These are phyloP conservation scores for Dynastes hyllus DNA, from an alignment of 2,888 invertebrate species.

Conservation along the genomic window DNA sequence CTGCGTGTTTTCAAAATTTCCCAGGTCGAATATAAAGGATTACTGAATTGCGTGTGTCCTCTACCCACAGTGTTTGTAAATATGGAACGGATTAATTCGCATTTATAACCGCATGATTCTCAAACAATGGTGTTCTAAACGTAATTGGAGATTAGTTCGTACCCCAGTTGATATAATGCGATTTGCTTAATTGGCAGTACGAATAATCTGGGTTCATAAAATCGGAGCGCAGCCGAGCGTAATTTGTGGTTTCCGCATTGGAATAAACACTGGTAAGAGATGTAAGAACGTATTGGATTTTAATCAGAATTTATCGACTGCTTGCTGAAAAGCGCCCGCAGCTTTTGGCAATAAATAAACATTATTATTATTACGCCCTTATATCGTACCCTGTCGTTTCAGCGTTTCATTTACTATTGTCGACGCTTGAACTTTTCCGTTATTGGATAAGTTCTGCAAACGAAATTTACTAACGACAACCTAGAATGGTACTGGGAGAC, in stretches of 20 bases:
- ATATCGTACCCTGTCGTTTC: neutral
- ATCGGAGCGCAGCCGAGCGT: neutral
- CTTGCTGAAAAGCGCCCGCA: slow-evolving; percentile 21
- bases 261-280: slow-evolving; percentile 35
- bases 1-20: too few relatives aligned
- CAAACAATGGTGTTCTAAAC: too few relatives aligned
- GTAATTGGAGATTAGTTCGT: slow-evolving; percentile 12
- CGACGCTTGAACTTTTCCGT: slow-evolving; percentile 20
- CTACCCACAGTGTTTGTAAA: too few relatives aligned
- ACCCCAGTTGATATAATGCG: slow-evolving; percentile 21
- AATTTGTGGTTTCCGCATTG: slow-evolving; percentile 31
- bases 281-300: slow-evolving; percentile 35
- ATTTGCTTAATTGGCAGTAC: slow-evolving; percentile 33
- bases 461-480: slow-evolving; percentile 15
- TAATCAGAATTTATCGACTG: slow-evolving; percentile 38
- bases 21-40: too few relatives aligned
- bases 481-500: neutral
- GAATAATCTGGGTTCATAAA: slow-evolving; percentile 25
- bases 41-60: too few relatives aligned
- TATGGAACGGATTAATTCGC: too few relatives aligned
- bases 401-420: slow-evolving; percentile 25
- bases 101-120: too few relatives aligned
- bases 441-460: slow-evolving; percentile 24
- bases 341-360: slow-evolving; percentile 25
- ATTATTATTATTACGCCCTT: slow-evolving; percentile 36